Evolutionary conservation across 1,140 invertebrate genomes (phyloP), one percentile per base, ranked within the genome.

Genomic region (Megalopta genalis): DNA sequence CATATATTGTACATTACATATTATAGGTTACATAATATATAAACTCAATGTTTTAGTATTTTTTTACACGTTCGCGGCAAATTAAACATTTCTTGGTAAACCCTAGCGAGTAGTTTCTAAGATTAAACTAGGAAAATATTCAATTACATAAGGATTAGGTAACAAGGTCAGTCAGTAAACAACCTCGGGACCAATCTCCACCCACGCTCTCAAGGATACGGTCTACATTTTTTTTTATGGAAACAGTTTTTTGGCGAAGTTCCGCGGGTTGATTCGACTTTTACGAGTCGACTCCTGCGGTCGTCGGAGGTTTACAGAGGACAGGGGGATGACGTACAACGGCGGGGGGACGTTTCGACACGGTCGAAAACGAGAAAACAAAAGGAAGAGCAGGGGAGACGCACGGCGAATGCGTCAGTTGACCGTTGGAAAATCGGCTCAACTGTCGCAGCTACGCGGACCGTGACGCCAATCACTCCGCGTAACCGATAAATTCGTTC

Each of bases 401-500:
- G 4, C 49, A 42, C 10, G 18, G 23, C 21, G 39, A 46, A 62
- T 7, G 14, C 39, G 57, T 39, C 27, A 39, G 39, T 2, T 10
- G 25, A 14, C 42, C 25, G 5, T 2, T 14, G 42, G 27, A 54
- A 52, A 63, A 70, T 77, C 32, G 59, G 23, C 27, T 10, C 12
- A 6, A n/a, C 42, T 25, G 57, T 77, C 67, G 67, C 70, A 52
- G 67, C 27, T 70, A 63, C 49, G 63, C 37, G 49, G 75, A 77
- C 57, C 74, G 66, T 77, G 74, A 77, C 74, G 66, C 39, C 75
- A 77, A 77, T 71, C 66, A 77, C 67, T 64, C 59, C 16, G 59
- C n/a, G 42, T 39, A 27, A n/a, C 52, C 75, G 59, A 63, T 77
- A 77, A 77, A 77, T 71, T 77, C 75, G 67, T 77, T 77, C 52